Evolutionary conservation across 1,140 invertebrate species (phyloP), one percentile per base, ranked within the genome.

Genomic region (Drusus annulatus): DNA sequence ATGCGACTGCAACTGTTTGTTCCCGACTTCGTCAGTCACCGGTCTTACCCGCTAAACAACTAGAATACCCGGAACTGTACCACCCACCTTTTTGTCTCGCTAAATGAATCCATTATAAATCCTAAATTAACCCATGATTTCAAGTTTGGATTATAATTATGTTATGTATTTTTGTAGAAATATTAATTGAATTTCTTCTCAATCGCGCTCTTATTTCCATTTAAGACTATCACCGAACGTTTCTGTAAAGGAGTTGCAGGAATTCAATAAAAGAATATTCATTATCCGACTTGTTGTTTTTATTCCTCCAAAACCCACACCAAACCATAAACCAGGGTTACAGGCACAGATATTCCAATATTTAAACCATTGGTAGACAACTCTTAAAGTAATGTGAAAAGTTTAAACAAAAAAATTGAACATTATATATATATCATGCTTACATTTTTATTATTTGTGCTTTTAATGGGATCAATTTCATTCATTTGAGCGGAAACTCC

Each of bases 91-190:
- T 75, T 75, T 75, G 56, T 78, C 65, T 31, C 76, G 31, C 65
- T 73, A 31, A 73, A 36, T 52, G 78, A 71, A 52, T 36, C 6
- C 31, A 36, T 28, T 78, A 63, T 78, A 54, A 69, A 82, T 77
- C 58, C 52, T 58, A 76, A 77, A 68, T 56, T 81, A 76, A 65
- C 51, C 63, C 50, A 63, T 58, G 56, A 58, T 74, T 77, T 74
- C 62, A 82, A 76, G 52, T 80, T 78, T 80, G 63, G 63, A 82
- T 82, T 74, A 54, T 79, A 78, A 76, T 83, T 80, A 60, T 80
- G 75, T 83, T 80, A 78, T 78, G 76, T 83, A 83, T 83, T 83
- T 83, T 83, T 83, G 82, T 83, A 80, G 79, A 81, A 80, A 80
- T 63, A 62, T 79, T 79, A 19, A 71, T 69, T 69, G 68, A 80